Base-by-base conservation (phyloP, 2,113 vertebrate genomes). In the Uropsilus gracilis region DNA sequence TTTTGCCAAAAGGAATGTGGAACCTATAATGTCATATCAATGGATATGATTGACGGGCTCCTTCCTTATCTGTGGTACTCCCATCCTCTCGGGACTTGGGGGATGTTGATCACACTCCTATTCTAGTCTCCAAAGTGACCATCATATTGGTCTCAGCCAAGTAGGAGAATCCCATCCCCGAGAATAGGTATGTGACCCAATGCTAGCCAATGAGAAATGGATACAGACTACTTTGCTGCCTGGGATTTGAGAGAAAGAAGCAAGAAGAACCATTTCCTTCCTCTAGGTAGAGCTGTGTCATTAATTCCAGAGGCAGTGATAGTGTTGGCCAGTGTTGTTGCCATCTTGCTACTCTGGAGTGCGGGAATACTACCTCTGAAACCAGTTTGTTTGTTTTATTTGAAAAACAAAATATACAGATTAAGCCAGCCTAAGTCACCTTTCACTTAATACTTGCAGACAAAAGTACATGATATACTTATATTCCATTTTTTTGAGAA, bases 401-500 rank as follows among this genome's bases (percentile, higher is more conserved):
- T 2, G 57, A 78, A 3, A 39, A 5, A 83, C 2, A 39, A 5
- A 14, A 69, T 9, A 13, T 55, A 48, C 2, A 24, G 39, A 26
- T 39, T 39, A 66, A 81, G 28, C 34, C 34, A 53, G 4, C 48
- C 46, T 39, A n/a, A 32, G 26, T 53, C 46, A 89, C 30, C 28
- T 81, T 84, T 63, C 20, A 37, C 14, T 68, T 69, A 37, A 66
- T 55, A 17, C 46, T 32, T 76, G 8, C 30, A 57, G 32, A 86
- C 57, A 37, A 50, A 86, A 89, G 78, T 12, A 61, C 48, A 30
- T 24, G 57, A 83, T 44, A 28, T 3, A 22, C 6, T 32, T 2
- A 12, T 24, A 34, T 44, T 50, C 28, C 50, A 71, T 59, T 44
- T 64, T 95, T 50, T 30, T 48, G 66, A 94, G 73, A 81, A 63